Evolutionary conservation across 2,888 invertebrate species (phyloP).

Genomic region (Caenorhabditis sp.): DNA sequence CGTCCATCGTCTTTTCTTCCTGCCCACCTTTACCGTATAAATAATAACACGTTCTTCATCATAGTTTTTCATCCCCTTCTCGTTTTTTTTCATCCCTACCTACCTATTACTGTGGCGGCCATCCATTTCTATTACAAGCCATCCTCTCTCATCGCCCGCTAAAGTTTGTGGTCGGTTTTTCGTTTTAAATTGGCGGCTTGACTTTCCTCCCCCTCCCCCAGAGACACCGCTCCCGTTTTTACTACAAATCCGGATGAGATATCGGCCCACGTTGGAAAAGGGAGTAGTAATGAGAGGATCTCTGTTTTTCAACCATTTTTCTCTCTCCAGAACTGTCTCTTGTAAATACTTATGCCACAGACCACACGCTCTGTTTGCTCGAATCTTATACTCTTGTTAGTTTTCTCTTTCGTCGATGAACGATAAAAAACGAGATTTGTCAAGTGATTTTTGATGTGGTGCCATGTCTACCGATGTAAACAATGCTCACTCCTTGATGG

Average conservation of each 20-base stretch:
- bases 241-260: constrained; percentile 55
- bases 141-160: constrained; percentile 42
- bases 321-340: constrained; percentile 1
- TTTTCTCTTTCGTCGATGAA: constrained; percentile 1
- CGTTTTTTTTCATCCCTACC: constrained; percentile 30
- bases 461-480: constrained; percentile 27
- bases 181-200: constrained; percentile 58
- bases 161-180: constrained; percentile 53
- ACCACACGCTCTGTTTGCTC: constrained; percentile 45
- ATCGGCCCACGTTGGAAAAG: not conserved
- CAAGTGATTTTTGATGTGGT: constrained; percentile 53
- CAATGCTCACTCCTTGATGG: constrained; percentile 4
- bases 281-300: constrained; percentile 31
- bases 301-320: constrained; percentile 1
- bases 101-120: constrained; percentile 51
- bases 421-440: constrained; percentile 52
- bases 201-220: constrained; percentile 9
- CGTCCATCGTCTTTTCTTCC: not conserved
- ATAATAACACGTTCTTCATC: constrained; percentile 56
- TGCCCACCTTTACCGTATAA: constrained; percentile 22
- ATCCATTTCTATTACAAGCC: constrained; percentile 30
- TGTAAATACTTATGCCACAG: constrained; percentile 43
- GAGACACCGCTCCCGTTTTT: constrained; percentile 36
- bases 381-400: constrained; percentile 56
- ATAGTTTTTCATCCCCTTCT: constrained; percentile 8